A percentile compares a stretch with the other conserved stretches of the same genome.
phyloP scores from a whole-genome alignment of 2,797 vertebrate genomes.

The Tarsius wallacei region DNA sequence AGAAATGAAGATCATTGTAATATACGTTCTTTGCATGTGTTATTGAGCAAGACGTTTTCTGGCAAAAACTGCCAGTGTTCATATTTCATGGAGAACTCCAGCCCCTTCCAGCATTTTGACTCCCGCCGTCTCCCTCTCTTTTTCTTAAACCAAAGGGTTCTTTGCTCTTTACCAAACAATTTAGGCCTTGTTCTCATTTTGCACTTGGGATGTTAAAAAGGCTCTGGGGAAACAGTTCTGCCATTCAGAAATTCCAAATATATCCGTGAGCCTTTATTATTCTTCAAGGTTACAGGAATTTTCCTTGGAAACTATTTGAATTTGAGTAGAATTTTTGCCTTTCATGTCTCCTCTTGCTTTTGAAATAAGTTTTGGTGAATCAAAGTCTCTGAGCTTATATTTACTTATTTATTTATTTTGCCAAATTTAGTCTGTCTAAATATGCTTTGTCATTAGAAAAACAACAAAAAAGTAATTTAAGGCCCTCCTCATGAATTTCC shows the following conservation, averaged over 20 bases:
- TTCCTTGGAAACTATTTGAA: conserved; percentile 85
- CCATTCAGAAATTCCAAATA: conserved; percentile 85
- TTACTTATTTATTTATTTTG: conserved; percentile 62
- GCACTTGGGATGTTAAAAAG: conserved; percentile 81
- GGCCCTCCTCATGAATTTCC: conserved; percentile 55
- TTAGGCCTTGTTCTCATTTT: conserved; percentile 80
- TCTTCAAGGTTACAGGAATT: conserved; percentile 82
- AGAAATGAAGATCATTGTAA: not conserved
- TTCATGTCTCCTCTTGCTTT: conserved; percentile 73
- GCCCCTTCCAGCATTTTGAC: not conserved
- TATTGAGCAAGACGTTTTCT: not conserved
- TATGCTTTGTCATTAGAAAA: conserved; percentile 70
- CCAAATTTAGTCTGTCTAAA: conserved; percentile 72
- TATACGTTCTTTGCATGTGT: not conserved
- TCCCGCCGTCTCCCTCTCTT: conserved; percentile 63
- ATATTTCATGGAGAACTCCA: conserved; percentile 67
- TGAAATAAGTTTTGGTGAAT: conserved; percentile 72
- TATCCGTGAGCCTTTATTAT: conserved; percentile 81
- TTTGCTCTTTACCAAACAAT: conserved; percentile 81
- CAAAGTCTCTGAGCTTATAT: conserved; percentile 59
- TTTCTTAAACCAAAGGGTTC: conserved; percentile 60
- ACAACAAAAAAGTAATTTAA: conserved; percentile 24
- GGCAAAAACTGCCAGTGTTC: conserved; percentile 56
- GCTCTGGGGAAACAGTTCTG: conserved; percentile 84
- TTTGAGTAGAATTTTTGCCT: conserved; percentile 78